Base-by-base conservation (phyloP, 1,140 invertebrate species). In the Penaeus indicus region DNA sequence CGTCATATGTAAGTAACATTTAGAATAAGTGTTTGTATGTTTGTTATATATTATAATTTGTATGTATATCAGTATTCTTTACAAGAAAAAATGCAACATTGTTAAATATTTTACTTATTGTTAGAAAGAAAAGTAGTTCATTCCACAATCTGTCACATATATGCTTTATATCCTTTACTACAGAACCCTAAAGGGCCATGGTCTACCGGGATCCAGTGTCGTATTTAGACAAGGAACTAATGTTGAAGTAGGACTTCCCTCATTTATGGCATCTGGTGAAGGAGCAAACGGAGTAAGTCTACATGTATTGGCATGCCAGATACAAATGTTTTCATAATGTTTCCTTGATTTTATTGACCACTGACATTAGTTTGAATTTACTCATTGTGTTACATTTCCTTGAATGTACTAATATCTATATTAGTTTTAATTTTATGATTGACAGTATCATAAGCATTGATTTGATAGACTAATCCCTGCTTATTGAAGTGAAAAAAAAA, bases 141-240 rank as follows among this genome's bases (percentile, higher is more conserved):
- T 13, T 16, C 54, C 16, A 54, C 54, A 54, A 13, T 54, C 42
- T 22, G 3, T 60, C 38, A 54, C n/a, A 25, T 54, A 32, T 42
- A 80, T 54, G 64, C 7, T 67, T 67, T 67, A 42, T 22, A 7
- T 21, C 32, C 38, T 47, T 42, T 22, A 21, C 47, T 84, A 21
- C 88, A 91, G 89, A 82, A 90, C 89, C n/a, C 72, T 91, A 84
- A 90, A 89, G 54, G 91, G 91, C 11, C 81, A 87, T 61, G 89
- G 89, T 5, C 89, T 90, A 64, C 89, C 89, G 42, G 91, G 91
- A 62, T 91, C 96, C 42, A 97, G 97, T 92, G 98, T 97, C 92
- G 97, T 98, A n/a, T 98, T 98, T 94, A 94, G 97, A 67, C 97
- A 97, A 92, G 97, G 97, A 80, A 97, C 97, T 54, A 98, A 98